Evolutionary conservation across 30 jellyfish, hydroid and myxozoan genomes (phyloP), one percentile per base, ranked within the genome.

Genomic region (Aurelia coerulea): DNA sequence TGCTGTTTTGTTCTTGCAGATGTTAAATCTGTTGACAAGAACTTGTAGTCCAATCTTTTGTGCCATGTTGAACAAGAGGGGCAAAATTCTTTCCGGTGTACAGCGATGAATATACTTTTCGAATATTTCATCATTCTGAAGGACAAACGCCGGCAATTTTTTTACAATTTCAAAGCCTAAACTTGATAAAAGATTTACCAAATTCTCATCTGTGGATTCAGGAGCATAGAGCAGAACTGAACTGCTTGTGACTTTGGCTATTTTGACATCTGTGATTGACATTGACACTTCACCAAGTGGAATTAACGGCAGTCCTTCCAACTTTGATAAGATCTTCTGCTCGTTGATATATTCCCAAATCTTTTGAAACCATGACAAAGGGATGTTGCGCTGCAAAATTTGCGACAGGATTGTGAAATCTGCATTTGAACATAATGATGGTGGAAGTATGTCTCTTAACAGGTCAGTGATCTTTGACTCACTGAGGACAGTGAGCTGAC

Each of bases 231-330:
- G 19, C 13, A 81, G 10, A 34, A 34, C 34, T 1, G 91, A 81
- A 1, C 19, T 33, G 23, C 19, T 19, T 29, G 66, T 12, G 18
- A 81, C 10, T 3, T 14, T 34, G 23, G 70, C 84, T 10, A 74
- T 46, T 17, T 53, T 13, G 13, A 31, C 8, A 50, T 23, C 29
- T 31, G 34, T 17, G 6, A 13, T 10, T 5, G 35, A 35, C 54
- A 23, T 51, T 13, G 70, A 16, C 15, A 19, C 32, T 12, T n/a
- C 58, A 6, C 54, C 72, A 16, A 81, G 52, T 17, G 84, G 84
- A 5, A 81, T 81, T 51, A 81, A 60, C 15, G 91, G 84, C 56
- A 81, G 37, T 29, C 78, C 91, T 15, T 68, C 68, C 12, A 81
- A 50, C 54, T 53, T n/a, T 23, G 37, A 32, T 15, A 69, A 10